Percentiles rank a stretch among this genome's conserved stretches.
Evolutionary conservation across 2,797 vertebrate species (phyloP).

Genomic region (Synaphobranchus kaupii): DNA sequence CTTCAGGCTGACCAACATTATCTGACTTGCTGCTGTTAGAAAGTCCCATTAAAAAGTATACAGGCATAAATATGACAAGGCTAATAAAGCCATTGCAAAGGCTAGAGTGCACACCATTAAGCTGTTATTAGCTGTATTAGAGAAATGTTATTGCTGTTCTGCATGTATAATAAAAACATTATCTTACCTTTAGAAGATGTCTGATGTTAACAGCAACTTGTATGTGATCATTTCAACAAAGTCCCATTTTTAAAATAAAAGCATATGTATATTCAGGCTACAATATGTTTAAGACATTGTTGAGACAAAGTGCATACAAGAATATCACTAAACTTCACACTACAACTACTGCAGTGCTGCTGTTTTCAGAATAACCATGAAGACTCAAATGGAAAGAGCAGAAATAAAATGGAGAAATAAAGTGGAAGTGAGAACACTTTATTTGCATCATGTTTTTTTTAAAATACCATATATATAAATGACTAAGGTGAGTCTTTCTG

Average conservation of each 20-base stretch:
- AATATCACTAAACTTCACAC: background rate
- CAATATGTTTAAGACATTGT: background rate
- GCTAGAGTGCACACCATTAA: background rate
- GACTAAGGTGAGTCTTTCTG: conserved; percentile 54
- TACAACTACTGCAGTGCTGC: background rate
- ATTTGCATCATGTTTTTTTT: conserved; percentile 39
- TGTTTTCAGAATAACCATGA: background rate
- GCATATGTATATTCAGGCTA: background rate
- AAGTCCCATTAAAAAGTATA: background rate
- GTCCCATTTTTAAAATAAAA: background rate
- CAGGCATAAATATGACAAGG: background rate
- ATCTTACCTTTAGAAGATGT: conserved; percentile 3
- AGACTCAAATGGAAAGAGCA: background rate
- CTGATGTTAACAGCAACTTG: background rate
- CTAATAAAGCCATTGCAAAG: background rate
- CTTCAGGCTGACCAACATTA: background rate
- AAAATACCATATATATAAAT: conserved; percentile 31
- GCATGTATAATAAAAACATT: background rate
- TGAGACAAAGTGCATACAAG: background rate
- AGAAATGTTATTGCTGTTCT: background rate
- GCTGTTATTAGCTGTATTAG: background rate
- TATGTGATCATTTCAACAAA: background rate
- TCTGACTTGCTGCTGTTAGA: background rate
- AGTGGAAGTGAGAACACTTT: background rate
- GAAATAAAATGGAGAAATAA: background rate